Evolutionary conservation across 2,113 vertebrate genomes (phyloP).

Genomic region (Fregata magnificens): DNA sequence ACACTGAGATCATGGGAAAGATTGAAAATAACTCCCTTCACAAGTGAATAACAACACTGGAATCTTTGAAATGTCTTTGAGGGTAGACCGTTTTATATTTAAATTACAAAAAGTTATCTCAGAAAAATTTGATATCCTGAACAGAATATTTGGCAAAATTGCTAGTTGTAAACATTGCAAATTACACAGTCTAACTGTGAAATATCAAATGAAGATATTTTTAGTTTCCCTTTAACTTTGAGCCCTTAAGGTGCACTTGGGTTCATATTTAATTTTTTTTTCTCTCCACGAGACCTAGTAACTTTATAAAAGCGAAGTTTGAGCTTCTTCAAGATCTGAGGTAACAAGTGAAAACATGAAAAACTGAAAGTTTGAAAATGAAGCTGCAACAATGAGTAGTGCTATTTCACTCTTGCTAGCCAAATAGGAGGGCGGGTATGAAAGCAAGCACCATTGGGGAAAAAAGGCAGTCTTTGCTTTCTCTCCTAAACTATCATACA

Average conservation of each 20-base stretch:
- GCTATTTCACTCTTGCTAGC: background rate
- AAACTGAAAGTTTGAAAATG: background rate
- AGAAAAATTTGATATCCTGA: background rate
- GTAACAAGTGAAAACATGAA: background rate
- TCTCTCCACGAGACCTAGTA: background rate
- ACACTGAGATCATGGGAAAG: conserved; percentile 72
- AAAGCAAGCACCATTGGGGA: background rate
- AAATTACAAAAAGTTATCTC: background rate
- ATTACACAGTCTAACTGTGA: background rate
- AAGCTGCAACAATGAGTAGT: background rate
- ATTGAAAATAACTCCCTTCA: conserved; percentile 62
- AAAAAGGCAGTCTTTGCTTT: background rate
- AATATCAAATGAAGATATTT: background rate
- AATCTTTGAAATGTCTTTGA: conserved; percentile 24
- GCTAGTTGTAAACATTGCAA: background rate
- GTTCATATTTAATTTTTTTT: background rate
- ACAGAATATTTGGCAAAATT: background rate
- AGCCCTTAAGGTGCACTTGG: background rate
- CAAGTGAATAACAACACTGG: conserved; percentile 66
- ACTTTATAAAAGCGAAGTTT: background rate
- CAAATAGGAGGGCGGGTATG: background rate
- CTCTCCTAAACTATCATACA: background rate
- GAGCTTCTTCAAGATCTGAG: background rate
- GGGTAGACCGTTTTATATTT: background rate
- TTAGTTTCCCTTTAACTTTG: background rate